Evolutionary conservation across 2,113 vertebrate genomes (phyloP).

Genomic region (Grallaria varia): DNA sequence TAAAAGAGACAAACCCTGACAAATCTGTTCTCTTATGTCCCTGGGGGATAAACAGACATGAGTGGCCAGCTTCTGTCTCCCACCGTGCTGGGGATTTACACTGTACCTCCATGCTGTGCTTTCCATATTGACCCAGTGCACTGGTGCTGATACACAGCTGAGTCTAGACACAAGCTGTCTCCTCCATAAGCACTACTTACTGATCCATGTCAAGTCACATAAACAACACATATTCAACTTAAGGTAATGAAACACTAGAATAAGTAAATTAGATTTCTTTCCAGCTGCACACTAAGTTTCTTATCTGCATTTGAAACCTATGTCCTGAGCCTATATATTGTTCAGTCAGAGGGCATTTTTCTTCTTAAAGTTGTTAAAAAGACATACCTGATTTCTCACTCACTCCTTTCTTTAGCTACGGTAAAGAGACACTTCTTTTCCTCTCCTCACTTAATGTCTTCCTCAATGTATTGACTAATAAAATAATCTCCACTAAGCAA

Average conservation of each 20-base stretch:
- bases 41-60: conserved; percentile 22
- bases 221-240: background rate
- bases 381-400: background rate
- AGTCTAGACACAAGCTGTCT: conserved; percentile 10
- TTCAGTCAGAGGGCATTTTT: background rate
- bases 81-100: background rate
- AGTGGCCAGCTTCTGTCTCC: conserved; percentile 10
- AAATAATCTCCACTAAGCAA: background rate
- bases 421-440: background rate
- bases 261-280: background rate
- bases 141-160: background rate
- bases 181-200: background rate
- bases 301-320: background rate
- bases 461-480: background rate
- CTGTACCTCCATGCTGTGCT: background rate
- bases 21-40: conserved; percentile 25
- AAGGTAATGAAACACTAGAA: background rate
- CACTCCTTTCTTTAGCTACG: background rate
- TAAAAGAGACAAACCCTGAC: conserved; percentile 31
- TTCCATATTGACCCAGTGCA: background rate
- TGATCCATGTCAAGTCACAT: conserved; percentile 21
- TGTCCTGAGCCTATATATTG: background rate
- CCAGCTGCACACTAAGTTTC: background rate
- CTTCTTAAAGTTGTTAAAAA: background rate
- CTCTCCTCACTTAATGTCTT: background rate